phyloP scores from a whole-genome alignment of 2,113 vertebrate species.

The Rhineura floridana region DNA sequence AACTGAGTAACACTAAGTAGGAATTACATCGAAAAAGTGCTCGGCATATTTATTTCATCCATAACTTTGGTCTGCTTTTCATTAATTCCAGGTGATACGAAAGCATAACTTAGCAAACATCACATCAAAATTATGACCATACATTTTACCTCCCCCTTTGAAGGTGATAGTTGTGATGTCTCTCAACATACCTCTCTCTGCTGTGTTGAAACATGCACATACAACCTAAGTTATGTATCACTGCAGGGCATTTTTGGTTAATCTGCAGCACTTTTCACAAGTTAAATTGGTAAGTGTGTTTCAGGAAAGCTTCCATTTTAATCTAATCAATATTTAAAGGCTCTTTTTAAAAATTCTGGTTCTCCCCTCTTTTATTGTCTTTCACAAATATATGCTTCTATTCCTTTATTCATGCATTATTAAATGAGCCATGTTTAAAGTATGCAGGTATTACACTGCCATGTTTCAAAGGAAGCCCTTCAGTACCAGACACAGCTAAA shows the following conservation, averaged over 20 bases:
- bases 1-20: neutral
- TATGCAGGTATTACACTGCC: neutral
- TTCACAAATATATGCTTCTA: constrained; percentile 31
- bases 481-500: neutral
- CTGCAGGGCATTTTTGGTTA: neutral
- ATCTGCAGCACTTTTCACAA: neutral
- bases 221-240: neutral
- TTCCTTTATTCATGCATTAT: constrained; percentile 1
- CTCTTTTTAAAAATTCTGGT: constrained; percentile 40
- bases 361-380: constrained; percentile 39
- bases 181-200: neutral
- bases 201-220: too few species aligned
- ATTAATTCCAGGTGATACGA: neutral
- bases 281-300: constrained; percentile 3
- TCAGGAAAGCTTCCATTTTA: constrained; percentile 37
- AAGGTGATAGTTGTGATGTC: neutral
- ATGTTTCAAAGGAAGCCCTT: neutral
- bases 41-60: neutral
- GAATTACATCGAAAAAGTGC: neutral
- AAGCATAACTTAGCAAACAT: neutral
- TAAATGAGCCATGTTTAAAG: constrained; percentile 32
- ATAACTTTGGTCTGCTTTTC: neutral
- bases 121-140: neutral
- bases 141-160: neutral
- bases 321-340: constrained; percentile 48